Conservation (phyloP, 1,140 invertebrate species). For the Portunus trituberculatus region DNA sequence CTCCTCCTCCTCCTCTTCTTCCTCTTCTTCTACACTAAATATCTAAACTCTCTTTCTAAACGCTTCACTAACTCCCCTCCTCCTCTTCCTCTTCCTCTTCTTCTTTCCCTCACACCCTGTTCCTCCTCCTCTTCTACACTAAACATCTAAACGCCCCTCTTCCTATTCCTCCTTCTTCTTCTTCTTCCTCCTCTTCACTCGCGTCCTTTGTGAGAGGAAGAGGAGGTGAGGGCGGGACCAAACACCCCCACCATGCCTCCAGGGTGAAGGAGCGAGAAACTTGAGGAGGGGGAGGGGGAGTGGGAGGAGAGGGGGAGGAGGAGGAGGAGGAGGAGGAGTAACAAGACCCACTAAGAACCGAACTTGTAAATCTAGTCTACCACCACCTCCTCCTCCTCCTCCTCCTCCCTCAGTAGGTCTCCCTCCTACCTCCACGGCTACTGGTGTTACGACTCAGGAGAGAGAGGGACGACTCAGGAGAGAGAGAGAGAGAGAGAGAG, state of each 20-base stretch:
- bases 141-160: neutral
- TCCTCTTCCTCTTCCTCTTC: neutral
- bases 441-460: neutral
- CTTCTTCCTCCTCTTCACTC: neutral
- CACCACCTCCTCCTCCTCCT: constrained; percentile 16
- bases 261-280: too few species aligned
- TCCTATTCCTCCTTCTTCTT: neutral
- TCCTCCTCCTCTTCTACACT: neutral
- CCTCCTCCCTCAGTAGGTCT: neutral
- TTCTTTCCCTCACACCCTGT: neutral
- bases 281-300: neutral
- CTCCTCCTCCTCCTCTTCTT: neutral
- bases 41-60: too few species aligned
- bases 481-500: too few species aligned
- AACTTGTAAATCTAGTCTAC: neutral
- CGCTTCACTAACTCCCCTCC: too few species aligned
- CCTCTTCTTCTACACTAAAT: too few species aligned
- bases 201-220: neutral
- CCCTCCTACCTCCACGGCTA: neutral
- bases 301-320: neutral
- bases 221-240: neutral
- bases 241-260: too few species aligned
- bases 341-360: neutral
- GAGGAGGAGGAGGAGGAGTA: neutral
- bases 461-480: neutral